These are phyloP conservation scores for Carcina quercana DNA, from an alignment of 2,888 invertebrate genomes.

Conservation along the genomic window DNA sequence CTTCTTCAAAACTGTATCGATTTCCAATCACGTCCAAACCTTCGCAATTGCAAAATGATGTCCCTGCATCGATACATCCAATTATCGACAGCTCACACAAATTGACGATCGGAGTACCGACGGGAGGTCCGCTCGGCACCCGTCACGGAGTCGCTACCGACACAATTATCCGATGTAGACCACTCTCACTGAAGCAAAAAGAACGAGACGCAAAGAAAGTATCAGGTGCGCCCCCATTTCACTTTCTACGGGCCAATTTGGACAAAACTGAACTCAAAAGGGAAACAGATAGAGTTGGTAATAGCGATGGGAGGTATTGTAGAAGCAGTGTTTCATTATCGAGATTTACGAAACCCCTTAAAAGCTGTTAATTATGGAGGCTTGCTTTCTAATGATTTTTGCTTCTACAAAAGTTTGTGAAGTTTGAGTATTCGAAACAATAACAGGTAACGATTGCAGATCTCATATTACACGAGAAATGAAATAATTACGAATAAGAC, in stretches of 20 bases:
- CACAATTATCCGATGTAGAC: constrained; percentile 70
- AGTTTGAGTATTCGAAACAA: not conserved
- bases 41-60: too few relatives aligned
- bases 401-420: constrained; percentile 20
- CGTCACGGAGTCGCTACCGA: constrained; percentile 62
- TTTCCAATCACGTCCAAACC: too few relatives aligned
- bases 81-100: too few relatives aligned
- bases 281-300: constrained; percentile 23
- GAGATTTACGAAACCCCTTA: constrained; percentile 63
- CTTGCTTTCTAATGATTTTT: constrained; percentile 50
- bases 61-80: too few relatives aligned
- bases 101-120: constrained; percentile 24
- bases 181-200: constrained; percentile 72
- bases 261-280: constrained; percentile 30
- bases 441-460: not conserved
- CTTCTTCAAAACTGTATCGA: too few relatives aligned
- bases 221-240: constrained; percentile 72
- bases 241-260: constrained; percentile 50
- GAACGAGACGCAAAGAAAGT: constrained; percentile 69
- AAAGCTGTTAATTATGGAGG: constrained; percentile 56
- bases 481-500: too few relatives aligned
- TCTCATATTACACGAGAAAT: too few relatives aligned
- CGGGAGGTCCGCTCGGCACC: constrained; percentile 39
- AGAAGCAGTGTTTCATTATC: constrained; percentile 61
- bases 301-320: constrained; percentile 31